Base-by-base conservation (phyloP, 2,797 vertebrate species). In the Cuniculus paca region DNA sequence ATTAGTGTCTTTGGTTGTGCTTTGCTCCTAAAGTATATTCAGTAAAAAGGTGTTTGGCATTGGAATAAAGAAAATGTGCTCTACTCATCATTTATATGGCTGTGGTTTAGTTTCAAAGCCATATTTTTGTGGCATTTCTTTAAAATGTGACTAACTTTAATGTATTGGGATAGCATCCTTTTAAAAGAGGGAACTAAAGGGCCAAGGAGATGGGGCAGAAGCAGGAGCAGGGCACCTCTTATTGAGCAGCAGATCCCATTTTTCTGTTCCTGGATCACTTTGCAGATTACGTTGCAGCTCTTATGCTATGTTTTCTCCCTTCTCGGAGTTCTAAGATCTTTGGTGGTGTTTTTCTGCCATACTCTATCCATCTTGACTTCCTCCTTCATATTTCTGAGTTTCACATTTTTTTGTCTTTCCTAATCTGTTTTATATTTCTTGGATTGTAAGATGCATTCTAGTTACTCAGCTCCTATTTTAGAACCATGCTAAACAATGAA, bases 21-120 rank as follows among this genome's bases (percentile, higher is more conserved):
- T 82, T 96, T 86, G 26, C 36, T 85, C 52, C 54, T 16, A 80
- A 26, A 88, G 12, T 19, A 52, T 31, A 39, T 89, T 90, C 6
- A 26, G 20, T 63, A 14, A 28, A 56, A 68, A 45, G 75, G 36
- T 17, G 1, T 95, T 89, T 85, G 65, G 22, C 56, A 50, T 20
- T 39, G 60, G 36, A 65, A 79, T 58, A 52, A 89, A 83, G 80
- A 48, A 91, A 82, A 74, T 39, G 34, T 80, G 11, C 31, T 87
- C 36, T 16, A 42, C 39, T 60, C 0, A 1, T 34, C 34, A 10
- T 75, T 85, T 83, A 61, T 50, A 10, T 52, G 19, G 52, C 45
- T 10, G 45, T 74, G 28, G 74, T 48, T 95, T 93, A 24, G 86
- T 88, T 95, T 75, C 72, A 93, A 60, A 81, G 28, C 39, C 54